Evolutionary conservation across 2,113 vertebrate species (phyloP), one percentile per base, ranked within the genome.

Genomic region (Cyanoliseus patagonus): DNA sequence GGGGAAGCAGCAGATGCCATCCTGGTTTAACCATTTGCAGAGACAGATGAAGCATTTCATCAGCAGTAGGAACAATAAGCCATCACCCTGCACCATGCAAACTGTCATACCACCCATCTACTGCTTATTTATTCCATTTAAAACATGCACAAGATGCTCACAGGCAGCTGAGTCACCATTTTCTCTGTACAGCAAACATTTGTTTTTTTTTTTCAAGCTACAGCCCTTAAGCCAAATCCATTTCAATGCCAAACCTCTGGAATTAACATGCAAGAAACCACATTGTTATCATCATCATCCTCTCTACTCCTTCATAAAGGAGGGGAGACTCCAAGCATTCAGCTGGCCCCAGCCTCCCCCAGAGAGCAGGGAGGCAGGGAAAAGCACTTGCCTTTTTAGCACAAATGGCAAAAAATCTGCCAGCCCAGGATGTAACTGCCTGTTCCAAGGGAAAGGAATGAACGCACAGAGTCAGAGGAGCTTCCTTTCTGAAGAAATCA

Each of bases 221-320:
- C 35, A 27, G 46, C 35, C 66, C 55, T 63, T 68, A 42, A 83
- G 23, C 14, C 53, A 64, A 83, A 67, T 46, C 19, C 30, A 55
- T 47, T 41, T 75, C 53, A 53, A 27, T 17, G 28, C 17, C 35
- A 41, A 89, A 67, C 46, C 49, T 12, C 52, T 11, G 25, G 13
- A 69, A 51, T 46, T 41, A 28, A 8, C 37, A 9, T 1, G 16
- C 77, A 78, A 47, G 27, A 33, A 35, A 15, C 30, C 6, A 0
- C 6, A 0, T 9, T 22, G 19, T 37, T 11, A 18, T 9, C 41
- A 30, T 12, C 2, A 4, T 39, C 33, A 35, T 6, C 37, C 53
- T 46, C 41, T 44, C 33, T 0, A 1, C 17, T 35, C 24, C 8
- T 42, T 33, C 14, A 13, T 4, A 39, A 53, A 42, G 33, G 8